Evolutionary conservation across 2,888 invertebrate species (phyloP), one percentile per base, ranked within the genome.

Genomic region (Acrobasis suavella): DNA sequence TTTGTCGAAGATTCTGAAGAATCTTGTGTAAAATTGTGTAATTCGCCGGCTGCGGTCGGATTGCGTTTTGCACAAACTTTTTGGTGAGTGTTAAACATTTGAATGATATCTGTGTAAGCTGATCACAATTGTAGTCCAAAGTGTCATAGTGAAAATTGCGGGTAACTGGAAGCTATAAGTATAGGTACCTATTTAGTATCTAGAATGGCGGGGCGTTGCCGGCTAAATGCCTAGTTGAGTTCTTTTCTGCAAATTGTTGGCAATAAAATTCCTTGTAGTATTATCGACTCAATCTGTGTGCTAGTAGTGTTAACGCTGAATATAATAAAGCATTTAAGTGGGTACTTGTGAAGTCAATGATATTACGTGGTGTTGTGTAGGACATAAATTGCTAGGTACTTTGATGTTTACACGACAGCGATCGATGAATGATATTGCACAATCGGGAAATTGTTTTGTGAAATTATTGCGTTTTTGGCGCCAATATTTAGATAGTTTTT

Each of bases 1-100:
- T 92, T 92, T 87, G 86, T 90, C 91, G 91, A 87, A 91, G 91
- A 92, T 92, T 92, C 89, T 92, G 89, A 93, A 92, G 89, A 91
- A 89, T 91, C 87, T 91, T 89, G 91, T 90, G 91, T 87, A 87
- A 89, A 89, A 88, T 90, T 91, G 91, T 91, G 92, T 90, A 90
- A 89, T 86, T 86, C 87, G 80, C 87, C 89, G 89, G 90, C 85
- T 76, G 81, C 81, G 80, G 86, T 84, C 85, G 91, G 91, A 89
- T 89, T 85, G 85, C 85, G 78, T 83, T 87, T 90, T 90, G 82
- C 91, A 90, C 91, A 87, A 87, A 90, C 89, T 88, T 86, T 91
- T 86, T 76, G 92, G 92, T 92, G 79, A 91, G 91, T 87, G 71
- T 74, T 77, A 73, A 68, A 70, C 67, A 66, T 68, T 72, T 66